Percentiles rank a stretch among this genome's conserved stretches.
Conservation (phyloP, 2,888 invertebrate species). For the Drosophila fulvimacula region DNA sequence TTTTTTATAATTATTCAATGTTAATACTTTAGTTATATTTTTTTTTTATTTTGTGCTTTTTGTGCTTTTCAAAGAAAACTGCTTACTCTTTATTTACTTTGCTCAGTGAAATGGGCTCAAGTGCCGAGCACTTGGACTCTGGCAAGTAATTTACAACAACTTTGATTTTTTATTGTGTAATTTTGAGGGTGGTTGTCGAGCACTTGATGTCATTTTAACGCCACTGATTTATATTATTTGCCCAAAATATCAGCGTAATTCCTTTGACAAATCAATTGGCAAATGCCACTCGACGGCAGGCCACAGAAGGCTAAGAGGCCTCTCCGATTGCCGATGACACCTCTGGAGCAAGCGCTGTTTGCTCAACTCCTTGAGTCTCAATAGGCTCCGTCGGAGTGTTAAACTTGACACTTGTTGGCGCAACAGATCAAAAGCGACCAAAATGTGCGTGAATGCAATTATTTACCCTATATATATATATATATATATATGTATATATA, state of each 20-base stretch:
- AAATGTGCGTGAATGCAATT: constrained; percentile 27
- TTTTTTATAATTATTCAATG: not conserved
- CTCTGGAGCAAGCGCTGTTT: constrained; percentile 53
- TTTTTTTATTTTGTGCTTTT: not conserved
- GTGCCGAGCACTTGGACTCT: constrained; percentile 10
- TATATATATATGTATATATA: not conserved
- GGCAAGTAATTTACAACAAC: constrained; percentile 21
- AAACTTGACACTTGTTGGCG: constrained; percentile 53
- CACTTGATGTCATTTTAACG: constrained; percentile 74
- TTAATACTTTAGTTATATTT: not conserved
- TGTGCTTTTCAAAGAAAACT: not conserved
- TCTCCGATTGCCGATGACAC: constrained; percentile 56
- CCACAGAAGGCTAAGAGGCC: constrained; percentile 65
- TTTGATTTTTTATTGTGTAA: constrained; percentile 7
- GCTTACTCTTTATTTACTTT: constrained; percentile 28
- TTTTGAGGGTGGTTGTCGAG: constrained; percentile 59
- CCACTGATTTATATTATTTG: constrained; percentile 67
- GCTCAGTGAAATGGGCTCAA: constrained; percentile 33
- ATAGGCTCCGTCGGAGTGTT: constrained; percentile 34
- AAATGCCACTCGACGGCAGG: constrained; percentile 36
- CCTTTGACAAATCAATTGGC: constrained; percentile 77
- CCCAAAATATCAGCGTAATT: constrained; percentile 69
- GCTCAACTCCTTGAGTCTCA: constrained; percentile 41
- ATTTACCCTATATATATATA: not conserved
- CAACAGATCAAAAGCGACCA: constrained; percentile 62